A percentile compares a stretch with the other conserved stretches of the same genome.
Evolutionary conservation across 1,140 invertebrate genomes (phyloP).

Genomic region (Planococcus citri): DNA sequence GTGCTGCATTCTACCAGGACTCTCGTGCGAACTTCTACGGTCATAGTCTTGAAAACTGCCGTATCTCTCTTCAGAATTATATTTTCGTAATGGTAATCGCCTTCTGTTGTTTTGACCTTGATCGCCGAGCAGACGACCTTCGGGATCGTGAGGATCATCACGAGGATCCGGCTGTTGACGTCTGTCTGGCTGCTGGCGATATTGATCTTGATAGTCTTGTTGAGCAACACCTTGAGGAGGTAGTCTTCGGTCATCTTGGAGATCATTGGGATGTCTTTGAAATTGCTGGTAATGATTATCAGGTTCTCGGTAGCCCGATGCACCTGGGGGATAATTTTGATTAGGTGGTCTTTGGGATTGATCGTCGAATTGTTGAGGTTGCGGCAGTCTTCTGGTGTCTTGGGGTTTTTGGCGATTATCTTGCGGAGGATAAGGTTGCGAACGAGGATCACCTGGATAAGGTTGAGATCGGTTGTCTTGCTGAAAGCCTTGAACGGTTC

Average conservation of each 20-base stretch:
- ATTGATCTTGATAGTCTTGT: neutral
- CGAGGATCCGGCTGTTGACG: neutral
- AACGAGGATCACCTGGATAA: neutral
- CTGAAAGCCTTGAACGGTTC: neutral
- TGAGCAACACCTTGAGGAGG: neutral
- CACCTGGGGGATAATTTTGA: neutral
- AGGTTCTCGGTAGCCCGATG: neutral
- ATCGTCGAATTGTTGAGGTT: neutral
- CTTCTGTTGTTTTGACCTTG: neutral
- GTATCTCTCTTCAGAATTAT: slow-evolving; percentile 5
- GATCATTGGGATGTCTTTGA: neutral
- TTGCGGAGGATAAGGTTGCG: neutral
- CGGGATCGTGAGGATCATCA: neutral
- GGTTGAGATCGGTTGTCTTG: neutral
- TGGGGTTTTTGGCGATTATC: neutral
- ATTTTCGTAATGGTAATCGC: neutral
- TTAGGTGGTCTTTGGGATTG: neutral
- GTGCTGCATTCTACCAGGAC: neutral
- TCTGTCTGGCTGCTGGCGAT: neutral
- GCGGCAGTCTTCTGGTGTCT: slow-evolving; percentile 9
- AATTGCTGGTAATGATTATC: neutral
- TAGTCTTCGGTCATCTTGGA: neutral
- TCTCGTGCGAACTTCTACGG: neutral
- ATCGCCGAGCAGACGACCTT: neutral
- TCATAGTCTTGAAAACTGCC: neutral